Evolutionary conservation across 2,888 invertebrate genomes (phyloP).

Genomic region (Helobdella robusta): DNA sequence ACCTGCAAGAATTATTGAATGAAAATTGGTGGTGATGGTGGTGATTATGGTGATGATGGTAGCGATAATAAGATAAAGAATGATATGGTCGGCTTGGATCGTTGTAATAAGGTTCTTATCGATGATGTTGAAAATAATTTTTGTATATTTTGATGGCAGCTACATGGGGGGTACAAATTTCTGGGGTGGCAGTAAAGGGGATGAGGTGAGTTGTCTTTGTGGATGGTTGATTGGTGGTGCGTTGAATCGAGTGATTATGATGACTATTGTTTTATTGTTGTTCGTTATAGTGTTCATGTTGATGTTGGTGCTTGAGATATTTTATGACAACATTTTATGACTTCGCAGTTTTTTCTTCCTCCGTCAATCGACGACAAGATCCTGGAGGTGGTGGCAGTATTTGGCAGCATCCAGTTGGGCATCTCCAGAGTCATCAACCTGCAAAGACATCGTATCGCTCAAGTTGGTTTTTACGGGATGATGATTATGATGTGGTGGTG

Average conservation of each 20-base stretch:
- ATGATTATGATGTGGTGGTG: too few relatives aligned
- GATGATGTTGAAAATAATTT: too few relatives aligned
- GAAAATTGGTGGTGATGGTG: too few relatives aligned
- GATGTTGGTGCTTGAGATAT: background rate
- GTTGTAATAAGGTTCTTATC: too few relatives aligned
- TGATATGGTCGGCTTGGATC: too few relatives aligned
- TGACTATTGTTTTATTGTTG: background rate
- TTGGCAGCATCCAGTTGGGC: constrained; percentile 94
- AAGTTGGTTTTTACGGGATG: constrained; percentile 53
- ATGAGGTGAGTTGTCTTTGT: constrained; percentile 56
- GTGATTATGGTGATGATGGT: too few relatives aligned
- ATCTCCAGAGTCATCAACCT: constrained; percentile 85
- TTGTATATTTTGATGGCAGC: constrained; percentile 56
- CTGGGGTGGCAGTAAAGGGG: constrained; percentile 88
- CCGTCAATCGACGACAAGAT: constrained; percentile 92
- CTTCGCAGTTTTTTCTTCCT: constrained; percentile 62
- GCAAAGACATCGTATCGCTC: constrained; percentile 91
- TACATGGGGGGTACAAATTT: constrained; percentile 98
- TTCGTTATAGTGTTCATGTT: background rate
- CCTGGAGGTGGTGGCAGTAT: constrained; percentile 91
- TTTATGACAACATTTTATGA: constrained; percentile 6
- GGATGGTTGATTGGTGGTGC: background rate
- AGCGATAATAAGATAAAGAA: too few relatives aligned
- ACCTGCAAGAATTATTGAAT: too few relatives aligned
- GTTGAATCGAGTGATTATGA: background rate